A percentile compares a stretch with the other conserved stretches of the same genome.
These are phyloP conservation scores for Petaurus breviceps DNA, from an alignment of 2,113 vertebrate species.

Conservation along the genomic window DNA sequence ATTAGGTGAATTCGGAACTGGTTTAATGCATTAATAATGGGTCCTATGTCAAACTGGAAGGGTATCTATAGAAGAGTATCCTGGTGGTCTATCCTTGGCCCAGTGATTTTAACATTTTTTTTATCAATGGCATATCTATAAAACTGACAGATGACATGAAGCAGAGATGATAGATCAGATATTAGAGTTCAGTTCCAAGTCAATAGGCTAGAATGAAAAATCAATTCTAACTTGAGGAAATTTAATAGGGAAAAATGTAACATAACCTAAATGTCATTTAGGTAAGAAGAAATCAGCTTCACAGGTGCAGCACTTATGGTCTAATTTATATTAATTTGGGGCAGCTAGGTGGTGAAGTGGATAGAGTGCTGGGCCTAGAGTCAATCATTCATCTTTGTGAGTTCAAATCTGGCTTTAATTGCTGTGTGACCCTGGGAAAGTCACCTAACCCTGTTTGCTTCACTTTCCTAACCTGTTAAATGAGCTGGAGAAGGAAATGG, in stretches of 20 bases:
- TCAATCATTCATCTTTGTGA: no score
- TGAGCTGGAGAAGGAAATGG: background rate
- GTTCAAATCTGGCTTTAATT: no score
- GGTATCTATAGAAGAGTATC: background rate
- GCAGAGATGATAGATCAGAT: background rate
- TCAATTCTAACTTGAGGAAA: background rate
- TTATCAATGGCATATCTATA: background rate
- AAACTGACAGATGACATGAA: background rate
- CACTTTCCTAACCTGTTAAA: background rate
- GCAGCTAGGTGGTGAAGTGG: no score
- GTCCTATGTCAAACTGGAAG: background rate
- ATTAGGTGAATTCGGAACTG: background rate
- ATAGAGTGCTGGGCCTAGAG: no score
- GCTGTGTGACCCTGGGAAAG: no score
- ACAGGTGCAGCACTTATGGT: background rate
- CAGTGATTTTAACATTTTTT: background rate
- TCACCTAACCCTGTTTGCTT: background rate
- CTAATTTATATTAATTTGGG: background rate
- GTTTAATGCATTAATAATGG: background rate
- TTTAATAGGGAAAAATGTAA: background rate
- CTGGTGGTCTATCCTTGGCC: background rate
- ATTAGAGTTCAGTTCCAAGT: background rate
- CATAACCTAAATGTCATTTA: background rate
- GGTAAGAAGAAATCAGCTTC: background rate
- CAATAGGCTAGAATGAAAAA: background rate